These are phyloP conservation scores for Climacteris rufus DNA, from an alignment of 2,113 vertebrate genomes.

Conservation along the genomic window DNA sequence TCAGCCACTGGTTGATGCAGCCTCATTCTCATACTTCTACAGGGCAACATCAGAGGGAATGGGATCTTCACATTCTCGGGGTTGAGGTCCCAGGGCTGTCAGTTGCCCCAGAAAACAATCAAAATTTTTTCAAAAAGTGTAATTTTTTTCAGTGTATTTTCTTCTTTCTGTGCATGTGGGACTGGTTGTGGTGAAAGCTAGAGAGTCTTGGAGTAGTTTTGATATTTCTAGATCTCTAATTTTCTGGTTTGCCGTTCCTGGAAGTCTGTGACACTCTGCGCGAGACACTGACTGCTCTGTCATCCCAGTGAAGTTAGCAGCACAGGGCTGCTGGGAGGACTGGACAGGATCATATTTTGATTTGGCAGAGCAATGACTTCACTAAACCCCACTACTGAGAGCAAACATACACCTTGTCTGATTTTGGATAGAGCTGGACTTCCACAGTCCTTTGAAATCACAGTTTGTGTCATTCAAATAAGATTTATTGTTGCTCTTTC, in stretches of 20 bases:
- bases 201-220: background rate
- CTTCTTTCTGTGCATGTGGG: background rate
- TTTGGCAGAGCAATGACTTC: background rate
- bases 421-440: background rate
- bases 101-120: background rate
- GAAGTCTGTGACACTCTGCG: background rate
- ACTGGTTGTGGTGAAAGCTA: background rate
- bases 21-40: background rate
- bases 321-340: background rate
- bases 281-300: background rate
- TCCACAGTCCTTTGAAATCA: background rate
- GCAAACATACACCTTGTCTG: background rate
- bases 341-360: background rate
- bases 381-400: background rate
- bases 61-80: background rate
- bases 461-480: background rate
- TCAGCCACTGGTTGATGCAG: background rate
- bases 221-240: background rate
- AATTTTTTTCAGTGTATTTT: background rate
- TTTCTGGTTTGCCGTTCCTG: background rate
- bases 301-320: background rate
- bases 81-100: rapidly evolving
- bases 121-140: background rate
- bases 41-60: background rate
- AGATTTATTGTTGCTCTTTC: background rate